Evolutionary conservation across 2,888 invertebrate species (phyloP).

Genomic region (Acanthosoma haemorrhoidale): DNA sequence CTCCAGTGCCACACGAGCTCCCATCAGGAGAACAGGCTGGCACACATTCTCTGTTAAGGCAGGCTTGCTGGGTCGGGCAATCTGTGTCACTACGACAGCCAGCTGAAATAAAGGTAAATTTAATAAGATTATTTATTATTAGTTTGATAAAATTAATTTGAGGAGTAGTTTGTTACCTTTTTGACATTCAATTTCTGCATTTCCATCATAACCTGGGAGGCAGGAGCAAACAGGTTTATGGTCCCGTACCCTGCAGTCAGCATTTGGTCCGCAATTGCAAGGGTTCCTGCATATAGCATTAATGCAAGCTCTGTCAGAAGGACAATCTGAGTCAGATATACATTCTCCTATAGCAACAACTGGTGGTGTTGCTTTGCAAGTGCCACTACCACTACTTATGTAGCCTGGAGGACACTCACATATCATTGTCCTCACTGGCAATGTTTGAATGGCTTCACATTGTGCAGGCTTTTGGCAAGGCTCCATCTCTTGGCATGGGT

Average conservation of each 20-base stretch:
- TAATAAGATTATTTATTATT: too few species aligned
- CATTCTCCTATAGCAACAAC: constrained; percentile 62
- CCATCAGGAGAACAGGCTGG: constrained; percentile 70
- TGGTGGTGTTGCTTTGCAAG: constrained; percentile 68
- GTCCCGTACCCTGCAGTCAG: constrained; percentile 75
- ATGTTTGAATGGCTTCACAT: constrained; percentile 62
- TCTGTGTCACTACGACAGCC: constrained; percentile 69
- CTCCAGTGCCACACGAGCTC: constrained; percentile 67
- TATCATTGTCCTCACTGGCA: constrained; percentile 81
- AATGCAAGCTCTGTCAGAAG: constrained; percentile 70
- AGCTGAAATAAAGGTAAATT: constrained; percentile 35
- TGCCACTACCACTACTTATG: constrained; percentile 73
- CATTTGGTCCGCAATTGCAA: constrained; percentile 78
- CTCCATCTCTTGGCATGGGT: constrained; percentile 70
- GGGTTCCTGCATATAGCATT: constrained; percentile 75
- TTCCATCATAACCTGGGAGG: constrained; percentile 74
- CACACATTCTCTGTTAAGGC: constrained; percentile 74
- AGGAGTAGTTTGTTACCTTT: constrained; percentile 53
- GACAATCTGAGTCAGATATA: constrained; percentile 70
- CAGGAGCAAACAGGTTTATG: constrained; percentile 87
- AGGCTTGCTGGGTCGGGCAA: constrained; percentile 76
- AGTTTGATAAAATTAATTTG: neutral
- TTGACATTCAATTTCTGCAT: constrained; percentile 74
- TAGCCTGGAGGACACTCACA: constrained; percentile 87
- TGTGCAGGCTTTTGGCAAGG: constrained; percentile 75